Base-by-base conservation (phyloP, 2,888 invertebrate genomes). In the Zootermopsis nevadensis region DNA sequence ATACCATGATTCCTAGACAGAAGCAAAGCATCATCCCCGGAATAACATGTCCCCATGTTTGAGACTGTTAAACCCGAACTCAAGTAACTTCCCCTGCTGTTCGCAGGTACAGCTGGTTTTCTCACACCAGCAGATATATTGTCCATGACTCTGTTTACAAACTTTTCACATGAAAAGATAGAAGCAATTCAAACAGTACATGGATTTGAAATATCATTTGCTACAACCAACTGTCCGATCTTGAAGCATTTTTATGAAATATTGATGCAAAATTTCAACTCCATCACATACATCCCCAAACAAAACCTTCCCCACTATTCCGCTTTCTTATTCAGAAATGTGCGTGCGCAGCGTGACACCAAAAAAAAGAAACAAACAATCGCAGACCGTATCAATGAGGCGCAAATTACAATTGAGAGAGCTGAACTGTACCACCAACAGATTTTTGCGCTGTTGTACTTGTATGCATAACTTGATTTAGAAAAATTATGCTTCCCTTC, bases 11-110 rank as follows among this genome's bases (percentile, higher is more conserved):
- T 81, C 48, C 81, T 66, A 67, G 79, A 69, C 77, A 82, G 82
- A 82, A 80, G 84, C 67, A 77, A 76, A 66, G 80, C 76, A 27
- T 84, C 82, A 31, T 84, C 82, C 76, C 82, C 84, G 33, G 60
- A 82, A 35, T 84, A 84, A 82, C 84, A 84, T 74, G 82, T 80
- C 53, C 84, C 84, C 82, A 82, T 55, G 77, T 76, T 80, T 69
- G 80, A 76, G 80, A 84, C 53, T 69, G 80, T 80, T 72, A 83
- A 80, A 74, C 60, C 80, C 31, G 80, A 66, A 77, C 67, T 81
- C 74, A 83, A 77, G 38, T 81, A 83, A 60, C 67, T 83, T 81
- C 77, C 77, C 81, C 83, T 83, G 72, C 81, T 82, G 76, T 67
- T 72, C 67, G 77, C 67, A 77, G 81, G 74, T 81, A 83, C 83